Evolutionary conservation across 1,140 invertebrate species (phyloP).

Genomic region (Stegodyphus dumicola): DNA sequence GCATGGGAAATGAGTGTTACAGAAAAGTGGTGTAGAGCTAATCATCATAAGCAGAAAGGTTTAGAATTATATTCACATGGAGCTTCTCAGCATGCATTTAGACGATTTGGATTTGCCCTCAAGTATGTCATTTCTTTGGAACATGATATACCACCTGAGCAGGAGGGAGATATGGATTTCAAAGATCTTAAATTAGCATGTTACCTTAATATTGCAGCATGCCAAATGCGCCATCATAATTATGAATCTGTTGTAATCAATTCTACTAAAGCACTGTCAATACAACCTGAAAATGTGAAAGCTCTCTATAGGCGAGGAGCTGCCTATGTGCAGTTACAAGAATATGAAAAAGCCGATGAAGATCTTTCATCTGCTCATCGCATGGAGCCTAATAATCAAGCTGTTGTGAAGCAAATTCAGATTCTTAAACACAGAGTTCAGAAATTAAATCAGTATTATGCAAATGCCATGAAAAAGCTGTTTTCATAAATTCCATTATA

Average conservation of each 20-base stretch:
- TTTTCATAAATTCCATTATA: conserved; percentile 24
- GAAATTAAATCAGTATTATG: conserved; percentile 61
- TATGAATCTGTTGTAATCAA: conserved; percentile 75
- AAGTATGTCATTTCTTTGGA: conserved; percentile 74
- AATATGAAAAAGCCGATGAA: conserved; percentile 73
- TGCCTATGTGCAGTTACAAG: conserved; percentile 73
- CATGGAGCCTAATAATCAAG: conserved; percentile 74
- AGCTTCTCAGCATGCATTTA: conserved; percentile 70
- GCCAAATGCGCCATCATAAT: conserved; percentile 75
- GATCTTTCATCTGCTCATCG: conserved; percentile 69
- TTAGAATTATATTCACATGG: conserved; percentile 68
- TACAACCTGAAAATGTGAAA: conserved; percentile 78
- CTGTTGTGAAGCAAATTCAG: conserved; percentile 61
- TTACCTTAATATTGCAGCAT: conserved; percentile 81
- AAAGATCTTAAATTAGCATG: conserved; percentile 71
- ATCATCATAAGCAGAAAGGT: conserved; percentile 67
- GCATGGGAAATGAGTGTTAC: conserved; percentile 61
- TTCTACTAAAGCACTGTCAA: conserved; percentile 75
- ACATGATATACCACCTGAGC: conserved; percentile 49
- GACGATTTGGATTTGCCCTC: conserved; percentile 74
- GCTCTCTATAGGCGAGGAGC: conserved; percentile 78
- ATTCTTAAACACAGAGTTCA: conserved; percentile 44
- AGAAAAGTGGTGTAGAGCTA: conserved; percentile 68
- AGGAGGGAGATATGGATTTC: conserved; percentile 69
- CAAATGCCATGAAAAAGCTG: conserved; percentile 61